These are phyloP conservation scores for Anticlea derivata DNA, from an alignment of 2,888 invertebrate species.

Conservation along the genomic window DNA sequence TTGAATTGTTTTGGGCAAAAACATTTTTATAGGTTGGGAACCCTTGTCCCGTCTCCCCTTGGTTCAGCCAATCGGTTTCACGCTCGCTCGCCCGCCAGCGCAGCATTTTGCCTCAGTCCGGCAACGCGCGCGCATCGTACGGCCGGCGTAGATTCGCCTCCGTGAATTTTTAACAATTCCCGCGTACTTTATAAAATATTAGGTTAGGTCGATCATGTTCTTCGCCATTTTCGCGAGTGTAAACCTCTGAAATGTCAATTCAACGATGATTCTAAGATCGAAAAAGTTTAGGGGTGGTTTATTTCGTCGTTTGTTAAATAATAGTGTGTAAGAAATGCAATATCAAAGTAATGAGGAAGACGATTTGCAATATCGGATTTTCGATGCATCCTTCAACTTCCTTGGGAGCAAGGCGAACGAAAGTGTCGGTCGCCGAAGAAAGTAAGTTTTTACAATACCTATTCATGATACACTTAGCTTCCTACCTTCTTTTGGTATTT, in stretches of 20 bases:
- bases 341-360: constrained; percentile 79
- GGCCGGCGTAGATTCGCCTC: constrained; percentile 51
- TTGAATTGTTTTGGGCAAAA: neutral
- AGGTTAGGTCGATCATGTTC: constrained; percentile 25
- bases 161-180: constrained; percentile 31
- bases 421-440: constrained; percentile 60
- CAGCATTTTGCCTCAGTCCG: constrained; percentile 47
- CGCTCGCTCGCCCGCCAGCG: neutral
- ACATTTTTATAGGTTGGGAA: neutral
- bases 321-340: constrained; percentile 79
- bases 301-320: constrained; percentile 57
- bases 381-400: constrained; percentile 78
- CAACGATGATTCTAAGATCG: constrained; percentile 71
- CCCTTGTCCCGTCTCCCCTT: neutral
- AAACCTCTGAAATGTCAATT: constrained; percentile 48
- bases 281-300: constrained; percentile 71
- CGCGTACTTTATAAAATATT: constrained; percentile 29
- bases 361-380: constrained; percentile 81
- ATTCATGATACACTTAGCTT: constrained; percentile 2
- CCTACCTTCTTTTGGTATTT: neutral
- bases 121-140: constrained; percentile 65
- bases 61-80: neutral
- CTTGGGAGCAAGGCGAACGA: constrained; percentile 55
- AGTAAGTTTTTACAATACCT: constrained; percentile 58
- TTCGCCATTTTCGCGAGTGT: constrained; percentile 26